Conservation (phyloP, 2,113 vertebrate species). For the Recurvirostra avosetta region DNA sequence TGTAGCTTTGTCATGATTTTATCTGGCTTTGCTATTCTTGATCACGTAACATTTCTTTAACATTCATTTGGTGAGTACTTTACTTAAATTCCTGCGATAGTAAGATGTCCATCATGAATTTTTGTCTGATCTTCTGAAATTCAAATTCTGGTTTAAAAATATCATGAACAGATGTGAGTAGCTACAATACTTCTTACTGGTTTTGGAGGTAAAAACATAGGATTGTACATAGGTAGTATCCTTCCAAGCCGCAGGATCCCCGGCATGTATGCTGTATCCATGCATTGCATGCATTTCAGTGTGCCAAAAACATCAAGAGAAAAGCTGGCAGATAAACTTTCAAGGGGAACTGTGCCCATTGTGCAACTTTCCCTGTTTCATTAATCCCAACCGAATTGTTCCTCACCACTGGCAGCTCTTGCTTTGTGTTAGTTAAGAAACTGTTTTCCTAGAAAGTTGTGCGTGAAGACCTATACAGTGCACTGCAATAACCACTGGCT, state of each 20-base stretch:
- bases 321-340: neutral
- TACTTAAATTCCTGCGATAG: neutral
- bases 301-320: neutral
- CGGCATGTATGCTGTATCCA: neutral
- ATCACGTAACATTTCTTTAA: neutral
- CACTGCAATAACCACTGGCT: slow-evolving; percentile 3
- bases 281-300: neutral
- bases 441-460: neutral
- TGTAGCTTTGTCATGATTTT: neutral
- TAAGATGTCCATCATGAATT: neutral
- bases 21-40: neutral
- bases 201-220: neutral
- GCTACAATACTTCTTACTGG: neutral
- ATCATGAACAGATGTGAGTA: neutral
- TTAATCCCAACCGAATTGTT: neutral
- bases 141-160: neutral
- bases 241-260: neutral
- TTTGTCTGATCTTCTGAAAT: neutral
- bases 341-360: neutral
- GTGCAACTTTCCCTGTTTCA: neutral
- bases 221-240: fast-evolving
- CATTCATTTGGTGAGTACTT: neutral
- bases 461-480: neutral
- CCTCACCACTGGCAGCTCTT: neutral
- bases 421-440: neutral